phyloP scores from a whole-genome alignment of 2,797 vertebrate species.

The Neoniphon sammara region DNA sequence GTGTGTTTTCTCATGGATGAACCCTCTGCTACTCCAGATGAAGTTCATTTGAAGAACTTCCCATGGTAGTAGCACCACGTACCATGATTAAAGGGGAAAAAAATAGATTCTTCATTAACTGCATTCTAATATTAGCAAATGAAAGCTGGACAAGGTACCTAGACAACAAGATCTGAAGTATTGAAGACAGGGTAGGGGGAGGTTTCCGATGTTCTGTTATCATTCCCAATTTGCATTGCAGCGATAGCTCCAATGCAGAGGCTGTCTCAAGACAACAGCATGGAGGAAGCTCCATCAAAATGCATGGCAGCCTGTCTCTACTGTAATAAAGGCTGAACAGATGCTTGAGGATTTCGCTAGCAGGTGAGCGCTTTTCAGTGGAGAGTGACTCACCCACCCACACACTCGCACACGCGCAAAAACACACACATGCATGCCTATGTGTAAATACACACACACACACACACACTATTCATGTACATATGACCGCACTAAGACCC shows the following conservation, averaged over 20 bases:
- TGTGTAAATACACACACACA: neutral
- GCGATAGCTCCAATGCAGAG: slow-evolving; percentile 4
- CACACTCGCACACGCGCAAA: slow-evolving; percentile 10
- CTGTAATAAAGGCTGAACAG: slow-evolving; percentile 61
- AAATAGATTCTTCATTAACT: neutral
- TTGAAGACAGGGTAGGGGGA: too few relatives aligned
- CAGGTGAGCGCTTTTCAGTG: slow-evolving; percentile 47
- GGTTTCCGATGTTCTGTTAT: too few relatives aligned
- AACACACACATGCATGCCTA: neutral
- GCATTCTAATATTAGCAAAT: slow-evolving; percentile 18
- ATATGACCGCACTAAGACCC: too few relatives aligned
- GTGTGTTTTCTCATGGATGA: slow-evolving; percentile 58
- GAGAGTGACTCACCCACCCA: slow-evolving; percentile 24
- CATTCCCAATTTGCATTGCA: too few relatives aligned
- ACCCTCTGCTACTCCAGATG: slow-evolving; percentile 35
- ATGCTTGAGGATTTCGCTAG: slow-evolving; percentile 51
- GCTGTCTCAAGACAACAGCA: slow-evolving; percentile 8
- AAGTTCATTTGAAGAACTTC: slow-evolving; percentile 54
- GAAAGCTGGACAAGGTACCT: slow-evolving; percentile 30
- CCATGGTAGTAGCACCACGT: slow-evolving; percentile 30
- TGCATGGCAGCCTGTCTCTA: slow-evolving; percentile 36
- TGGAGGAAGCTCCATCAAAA: slow-evolving; percentile 27
- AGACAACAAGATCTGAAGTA: slow-evolving; percentile 13
- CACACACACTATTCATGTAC: neutral
- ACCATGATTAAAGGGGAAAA: slow-evolving; percentile 5